Percentiles rank a stretch among this genome's conserved stretches.
These are phyloP conservation scores for Megalops atlanticus DNA, from an alignment of 2,113 vertebrate species.

Conservation along the genomic window DNA sequence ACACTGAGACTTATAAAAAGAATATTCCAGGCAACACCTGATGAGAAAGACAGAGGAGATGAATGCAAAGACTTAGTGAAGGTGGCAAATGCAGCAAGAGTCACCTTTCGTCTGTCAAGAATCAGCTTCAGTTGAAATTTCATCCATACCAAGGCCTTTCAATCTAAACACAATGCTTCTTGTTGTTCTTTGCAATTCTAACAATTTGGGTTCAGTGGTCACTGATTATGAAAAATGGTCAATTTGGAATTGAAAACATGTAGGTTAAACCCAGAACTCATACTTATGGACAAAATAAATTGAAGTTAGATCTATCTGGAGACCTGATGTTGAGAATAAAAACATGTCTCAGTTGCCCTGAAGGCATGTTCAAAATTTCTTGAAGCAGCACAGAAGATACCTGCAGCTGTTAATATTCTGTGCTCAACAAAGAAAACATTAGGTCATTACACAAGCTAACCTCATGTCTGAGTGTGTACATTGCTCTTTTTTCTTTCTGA, in stretches of 20 bases:
- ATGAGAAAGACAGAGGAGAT: too few species aligned
- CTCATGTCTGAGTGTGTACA: neutral
- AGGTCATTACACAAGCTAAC: slow-evolving; percentile 7
- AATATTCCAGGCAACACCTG: neutral
- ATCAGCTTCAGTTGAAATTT: neutral
- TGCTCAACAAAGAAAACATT: neutral
- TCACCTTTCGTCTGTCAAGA: too few species aligned
- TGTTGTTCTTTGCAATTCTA: neutral
- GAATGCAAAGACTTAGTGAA: neutral
- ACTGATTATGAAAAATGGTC: neutral
- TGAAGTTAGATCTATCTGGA: neutral
- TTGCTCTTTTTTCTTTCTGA: neutral
- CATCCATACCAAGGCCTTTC: neutral
- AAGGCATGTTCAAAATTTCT: neutral
- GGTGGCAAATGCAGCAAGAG: too few species aligned
- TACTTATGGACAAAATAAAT: neutral
- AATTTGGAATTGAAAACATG: neutral
- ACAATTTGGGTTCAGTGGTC: neutral
- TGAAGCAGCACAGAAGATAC: neutral
- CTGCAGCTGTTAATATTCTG: neutral
- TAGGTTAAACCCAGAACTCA: neutral
- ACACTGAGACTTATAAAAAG: too few species aligned
- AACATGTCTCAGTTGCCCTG: neutral
- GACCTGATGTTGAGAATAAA: neutral
- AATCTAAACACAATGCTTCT: neutral